Percentiles rank a stretch among this genome's conserved stretches.
phyloP scores from a whole-genome alignment of 2,888 invertebrate genomes.

The Lasioglossum malachurum region DNA sequence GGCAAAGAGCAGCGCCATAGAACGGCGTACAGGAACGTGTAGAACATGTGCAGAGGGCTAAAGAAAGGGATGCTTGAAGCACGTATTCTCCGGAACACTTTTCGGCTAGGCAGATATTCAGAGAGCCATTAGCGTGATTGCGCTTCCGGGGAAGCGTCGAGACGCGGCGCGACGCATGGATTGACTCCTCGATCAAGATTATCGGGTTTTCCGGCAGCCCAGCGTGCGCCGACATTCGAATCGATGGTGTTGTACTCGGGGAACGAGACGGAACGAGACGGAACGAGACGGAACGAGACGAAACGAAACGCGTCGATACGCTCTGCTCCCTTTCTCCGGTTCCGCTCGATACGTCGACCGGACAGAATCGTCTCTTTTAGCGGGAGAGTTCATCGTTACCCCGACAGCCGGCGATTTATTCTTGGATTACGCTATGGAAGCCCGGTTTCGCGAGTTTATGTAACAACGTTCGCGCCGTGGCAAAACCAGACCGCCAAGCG shows the following conservation, averaged over 20 bases:
- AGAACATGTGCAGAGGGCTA: neutral
- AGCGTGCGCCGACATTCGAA: neutral
- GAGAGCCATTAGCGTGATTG: neutral
- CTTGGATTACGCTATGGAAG: slow-evolving; percentile 70
- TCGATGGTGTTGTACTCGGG: slow-evolving; percentile 2
- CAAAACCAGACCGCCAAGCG: slow-evolving; percentile 11
- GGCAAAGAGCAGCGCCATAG: neutral
- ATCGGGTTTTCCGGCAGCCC: slow-evolving; percentile 5
- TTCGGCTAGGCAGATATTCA: neutral
- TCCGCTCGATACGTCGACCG: slow-evolving; percentile 23
- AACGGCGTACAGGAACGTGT: neutral
- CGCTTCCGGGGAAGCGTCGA: neutral
- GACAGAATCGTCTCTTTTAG: slow-evolving; percentile 41
- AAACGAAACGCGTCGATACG: slow-evolving; percentile 3
- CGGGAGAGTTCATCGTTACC: slow-evolving; percentile 48
- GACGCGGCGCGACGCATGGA: neutral
- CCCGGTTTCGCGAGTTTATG: slow-evolving; percentile 65
- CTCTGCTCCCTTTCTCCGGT: slow-evolving; percentile 1
- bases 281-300: neutral
- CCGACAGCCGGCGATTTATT: slow-evolving; percentile 68
- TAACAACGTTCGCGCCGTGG: slow-evolving; percentile 53
- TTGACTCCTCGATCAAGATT: neutral
- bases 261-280: neutral
- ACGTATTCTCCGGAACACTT: neutral
- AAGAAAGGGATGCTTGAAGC: neutral